phyloP scores from a whole-genome alignment of 2,113 vertebrate species.

The Ellobius talpinus region DNA sequence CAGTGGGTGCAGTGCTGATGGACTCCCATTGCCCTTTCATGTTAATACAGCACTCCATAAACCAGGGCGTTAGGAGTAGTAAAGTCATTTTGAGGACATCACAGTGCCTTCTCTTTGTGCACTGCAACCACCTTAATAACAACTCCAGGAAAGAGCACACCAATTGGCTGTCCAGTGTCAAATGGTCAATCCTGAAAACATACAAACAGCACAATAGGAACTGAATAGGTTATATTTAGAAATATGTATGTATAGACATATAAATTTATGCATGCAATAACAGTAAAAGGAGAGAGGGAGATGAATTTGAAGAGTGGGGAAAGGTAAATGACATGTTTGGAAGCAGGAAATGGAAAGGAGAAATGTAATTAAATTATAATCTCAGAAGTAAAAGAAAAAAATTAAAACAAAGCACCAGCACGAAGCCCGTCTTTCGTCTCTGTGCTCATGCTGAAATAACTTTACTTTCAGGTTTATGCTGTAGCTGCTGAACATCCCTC shows the following conservation, averaged over 20 bases:
- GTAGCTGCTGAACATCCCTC: neutral
- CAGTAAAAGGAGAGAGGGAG: neutral
- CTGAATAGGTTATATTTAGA: neutral
- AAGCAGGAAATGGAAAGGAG: neutral
- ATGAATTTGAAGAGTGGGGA: neutral
- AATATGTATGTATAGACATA: neutral
- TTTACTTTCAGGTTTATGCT: constrained; percentile 25
- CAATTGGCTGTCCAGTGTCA: neutral
- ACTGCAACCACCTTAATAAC: neutral
- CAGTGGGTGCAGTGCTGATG: neutral
- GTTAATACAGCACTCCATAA: neutral
- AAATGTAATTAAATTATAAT: neutral
- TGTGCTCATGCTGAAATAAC: neutral
- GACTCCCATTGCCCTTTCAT: fast-evolving
- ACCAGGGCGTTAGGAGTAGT: fast-evolving
- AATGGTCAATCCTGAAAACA: neutral
- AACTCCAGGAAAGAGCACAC: neutral
- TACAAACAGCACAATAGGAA: neutral
- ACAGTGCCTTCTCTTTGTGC: neutral
- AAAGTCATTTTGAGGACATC: neutral
- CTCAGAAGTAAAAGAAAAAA: neutral
- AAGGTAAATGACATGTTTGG: neutral
- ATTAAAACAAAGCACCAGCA: neutral
- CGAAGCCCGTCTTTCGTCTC: neutral
- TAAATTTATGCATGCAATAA: neutral